phyloP scores from a whole-genome alignment of 2,113 vertebrate species.

The Acinonyx jubatus region DNA sequence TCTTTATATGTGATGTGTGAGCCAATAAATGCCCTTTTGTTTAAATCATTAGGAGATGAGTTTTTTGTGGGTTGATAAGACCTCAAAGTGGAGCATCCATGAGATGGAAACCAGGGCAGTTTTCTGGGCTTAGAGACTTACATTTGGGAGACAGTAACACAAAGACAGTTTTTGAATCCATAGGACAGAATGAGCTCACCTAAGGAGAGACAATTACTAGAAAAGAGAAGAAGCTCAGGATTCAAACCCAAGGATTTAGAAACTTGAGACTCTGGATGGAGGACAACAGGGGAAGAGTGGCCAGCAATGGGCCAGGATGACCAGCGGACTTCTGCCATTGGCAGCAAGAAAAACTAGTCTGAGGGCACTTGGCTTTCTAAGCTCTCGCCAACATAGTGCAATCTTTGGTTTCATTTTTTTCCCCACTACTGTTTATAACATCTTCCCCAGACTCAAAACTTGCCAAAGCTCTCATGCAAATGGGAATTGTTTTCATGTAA shows the following conservation, averaged over 20 bases:
- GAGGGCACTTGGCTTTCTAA: not conserved
- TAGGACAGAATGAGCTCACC: not conserved
- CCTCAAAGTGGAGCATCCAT: not conserved
- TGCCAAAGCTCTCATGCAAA: slow-evolving; percentile 65
- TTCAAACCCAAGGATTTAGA: not conserved
- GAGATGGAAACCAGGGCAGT: not conserved
- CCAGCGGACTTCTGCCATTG: not conserved
- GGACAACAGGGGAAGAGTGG: not conserved
- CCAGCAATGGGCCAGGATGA: not conserved
- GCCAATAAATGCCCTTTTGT: not conserved
- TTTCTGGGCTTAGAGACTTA: not conserved
- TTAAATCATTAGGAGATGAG: not conserved
- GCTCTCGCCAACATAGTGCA: not conserved
- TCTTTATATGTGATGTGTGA: not conserved
- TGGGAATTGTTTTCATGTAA: slow-evolving; percentile 71
- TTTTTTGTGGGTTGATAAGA: not conserved
- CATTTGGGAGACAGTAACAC: not conserved
- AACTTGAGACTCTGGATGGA: not conserved
- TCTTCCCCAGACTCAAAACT: slow-evolving; percentile 67
- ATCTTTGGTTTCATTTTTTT: slow-evolving; percentile 36
- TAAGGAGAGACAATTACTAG: not conserved
- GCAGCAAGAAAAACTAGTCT: not conserved
- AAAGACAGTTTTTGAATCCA: not conserved
- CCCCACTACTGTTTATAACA: slow-evolving; percentile 43
- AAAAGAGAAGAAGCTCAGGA: not conserved